Base-by-base conservation (phyloP, 2,797 vertebrate species). In the Gobio occitaniae region DNA sequence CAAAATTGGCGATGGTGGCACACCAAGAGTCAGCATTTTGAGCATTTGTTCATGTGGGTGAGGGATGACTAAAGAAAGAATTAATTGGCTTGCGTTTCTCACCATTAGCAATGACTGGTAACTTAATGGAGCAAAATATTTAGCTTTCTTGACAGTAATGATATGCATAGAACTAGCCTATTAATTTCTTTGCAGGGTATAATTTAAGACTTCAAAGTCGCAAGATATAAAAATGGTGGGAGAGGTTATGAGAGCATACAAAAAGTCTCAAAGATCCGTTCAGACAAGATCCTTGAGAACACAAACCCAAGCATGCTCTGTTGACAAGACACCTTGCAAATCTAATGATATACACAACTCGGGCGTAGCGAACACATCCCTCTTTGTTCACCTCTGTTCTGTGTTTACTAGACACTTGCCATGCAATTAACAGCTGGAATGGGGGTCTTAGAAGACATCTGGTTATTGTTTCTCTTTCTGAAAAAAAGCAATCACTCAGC, bases 131-230 rank as follows among this genome's bases (percentile, higher is more conserved):
- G 56, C 68, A 70, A 78, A 74, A 78, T 48, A 78, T 74, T 69
- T 78, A 36, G 44, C 68, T 41, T 59, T 70, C 70, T 48, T 47
- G 83, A 82, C 82, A 86, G 83, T 83, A 83, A 56, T 84, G 76
- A 59, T 68, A 52, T 86, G 82, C 69, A 81, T 63, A 85, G 38
- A 36, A 83, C 32, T 44, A 44, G 41, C 41, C 41, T 32, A 74
- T 81, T 69, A 36, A 74, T 78, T 88, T 88, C 77, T 87, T 82
- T 63, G 68, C 80, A 89, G 82, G 83, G 78, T 86, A 41, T 41
- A 69, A 88, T 87, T 88, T 88, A 82, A 83, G 47, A 88, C 82
- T 85, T 88, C 38, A 47, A 85, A 83, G 86, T 84, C 85, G 32
- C 75, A 80, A 80, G 79, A 84, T 8, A 78, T 78, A 65, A 69